phyloP scores from a whole-genome alignment of 1,140 invertebrate genomes.

The Pectinophora gossypiella region DNA sequence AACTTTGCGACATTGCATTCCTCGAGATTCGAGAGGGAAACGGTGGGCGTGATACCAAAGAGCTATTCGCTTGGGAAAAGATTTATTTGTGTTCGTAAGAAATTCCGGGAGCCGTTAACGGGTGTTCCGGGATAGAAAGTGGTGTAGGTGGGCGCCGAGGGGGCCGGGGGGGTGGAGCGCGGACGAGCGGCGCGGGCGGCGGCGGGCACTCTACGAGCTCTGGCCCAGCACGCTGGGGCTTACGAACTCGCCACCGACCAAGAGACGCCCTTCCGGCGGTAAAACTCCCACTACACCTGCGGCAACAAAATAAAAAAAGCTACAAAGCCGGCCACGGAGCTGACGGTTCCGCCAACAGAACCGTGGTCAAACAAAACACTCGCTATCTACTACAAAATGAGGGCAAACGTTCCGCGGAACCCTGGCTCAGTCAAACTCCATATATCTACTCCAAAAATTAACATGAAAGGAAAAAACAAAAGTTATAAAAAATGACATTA shows the following conservation, averaged over 20 bases:
- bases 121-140: constrained; percentile 41
- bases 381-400: constrained; percentile 11
- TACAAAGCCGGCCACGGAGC: constrained; percentile 60
- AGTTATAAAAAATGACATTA: constrained; percentile 34
- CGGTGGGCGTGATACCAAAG: constrained; percentile 58
- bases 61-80: constrained; percentile 54
- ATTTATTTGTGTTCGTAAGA: constrained; percentile 64
- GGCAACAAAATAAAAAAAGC: constrained; percentile 72
- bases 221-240: constrained; percentile 54
- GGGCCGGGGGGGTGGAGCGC: constrained; percentile 9
- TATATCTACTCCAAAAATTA: constrained; percentile 26
- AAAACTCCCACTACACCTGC: constrained; percentile 73
- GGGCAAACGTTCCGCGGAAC: constrained; percentile 14
- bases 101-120: constrained; percentile 58
- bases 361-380: constrained; percentile 43
- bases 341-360: constrained; percentile 41
- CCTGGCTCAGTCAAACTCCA: constrained; percentile 14
- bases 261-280: constrained; percentile 64
- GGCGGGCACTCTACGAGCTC: constrained; percentile 43
- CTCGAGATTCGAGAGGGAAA: constrained; percentile 41
- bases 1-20: constrained; percentile 69
- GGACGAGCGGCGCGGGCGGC: constrained; percentile 21
- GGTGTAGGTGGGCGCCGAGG: constrained; percentile 10
- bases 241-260: constrained; percentile 66
- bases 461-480: constrained; percentile 33